These are phyloP conservation scores for Mesochorus sp. DNA, from an alignment of 2,888 invertebrate species.

Conservation along the genomic window DNA sequence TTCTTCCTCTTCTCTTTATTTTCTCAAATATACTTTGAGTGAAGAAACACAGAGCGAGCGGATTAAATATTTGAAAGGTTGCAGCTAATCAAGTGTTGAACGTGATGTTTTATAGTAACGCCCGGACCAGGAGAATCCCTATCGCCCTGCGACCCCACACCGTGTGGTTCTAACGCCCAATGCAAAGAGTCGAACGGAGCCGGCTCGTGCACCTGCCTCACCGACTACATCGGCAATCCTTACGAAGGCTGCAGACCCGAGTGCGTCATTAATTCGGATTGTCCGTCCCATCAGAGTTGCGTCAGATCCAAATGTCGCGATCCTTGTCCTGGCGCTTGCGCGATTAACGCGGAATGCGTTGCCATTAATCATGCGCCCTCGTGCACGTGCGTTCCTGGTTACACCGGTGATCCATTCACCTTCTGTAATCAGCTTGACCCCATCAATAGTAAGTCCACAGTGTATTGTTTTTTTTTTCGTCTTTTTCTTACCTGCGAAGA, in stretches of 20 bases:
- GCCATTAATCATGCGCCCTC: slow-evolving; percentile 82
- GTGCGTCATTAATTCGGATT: slow-evolving; percentile 91
- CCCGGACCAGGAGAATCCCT: slow-evolving; percentile 69
- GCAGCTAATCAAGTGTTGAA: slow-evolving; percentile 23
- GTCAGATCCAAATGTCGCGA: slow-evolving; percentile 88
- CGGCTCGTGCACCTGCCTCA: slow-evolving; percentile 84
- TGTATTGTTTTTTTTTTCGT: neutral
- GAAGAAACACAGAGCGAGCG: no score
- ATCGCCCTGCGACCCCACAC: slow-evolving; percentile 85
- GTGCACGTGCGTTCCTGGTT: slow-evolving; percentile 79
- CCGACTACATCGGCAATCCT: slow-evolving; percentile 86
- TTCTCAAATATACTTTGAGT: neutral
- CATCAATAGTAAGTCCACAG: slow-evolving; percentile 58
- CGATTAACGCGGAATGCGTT: slow-evolving; percentile 83
- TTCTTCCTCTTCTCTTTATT: slow-evolving; percentile 18
- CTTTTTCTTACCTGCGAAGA: neutral
- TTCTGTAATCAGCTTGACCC: slow-evolving; percentile 58
- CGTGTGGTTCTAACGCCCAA: slow-evolving; percentile 87
- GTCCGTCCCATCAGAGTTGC: slow-evolving; percentile 88
- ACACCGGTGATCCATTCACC: slow-evolving; percentile 74
- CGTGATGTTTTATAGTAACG: slow-evolving; percentile 61
- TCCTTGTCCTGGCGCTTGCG: slow-evolving; percentile 88
- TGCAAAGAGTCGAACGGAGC: slow-evolving; percentile 83
- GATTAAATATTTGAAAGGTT: neutral
- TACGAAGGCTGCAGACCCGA: slow-evolving; percentile 89